Evolutionary conservation across 1,140 invertebrate genomes (phyloP).

Genomic region (Bombus waltoni): DNA sequence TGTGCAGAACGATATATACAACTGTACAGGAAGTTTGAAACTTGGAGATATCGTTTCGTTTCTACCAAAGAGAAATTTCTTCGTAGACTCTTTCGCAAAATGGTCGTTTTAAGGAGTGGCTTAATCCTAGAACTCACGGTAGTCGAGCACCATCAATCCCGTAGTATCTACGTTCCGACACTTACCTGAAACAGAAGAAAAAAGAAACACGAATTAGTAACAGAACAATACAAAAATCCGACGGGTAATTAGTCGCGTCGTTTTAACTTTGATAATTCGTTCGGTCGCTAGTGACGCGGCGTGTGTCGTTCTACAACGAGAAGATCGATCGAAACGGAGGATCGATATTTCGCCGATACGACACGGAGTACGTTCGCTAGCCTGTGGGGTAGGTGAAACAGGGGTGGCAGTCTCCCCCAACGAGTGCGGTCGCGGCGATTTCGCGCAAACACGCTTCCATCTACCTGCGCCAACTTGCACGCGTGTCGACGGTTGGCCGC

Average conservation of each 20-base stretch:
- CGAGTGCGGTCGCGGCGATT: slow-evolving; percentile 57
- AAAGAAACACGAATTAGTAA: slow-evolving; percentile 41
- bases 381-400: background rate
- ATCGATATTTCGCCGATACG: slow-evolving; percentile 62
- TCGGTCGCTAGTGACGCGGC: background rate
- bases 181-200: slow-evolving; percentile 77
- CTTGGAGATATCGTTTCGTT: no score
- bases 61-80: background rate
- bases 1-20: no score
- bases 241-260: background rate
- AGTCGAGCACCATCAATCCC: background rate
- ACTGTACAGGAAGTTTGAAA: no score
- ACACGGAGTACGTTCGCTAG: slow-evolving; percentile 50
- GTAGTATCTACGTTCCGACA: slow-evolving; percentile 19
- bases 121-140: slow-evolving; percentile 32
- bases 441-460: slow-evolving; percentile 48
- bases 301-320: slow-evolving; percentile 22
- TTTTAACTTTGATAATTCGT: slow-evolving; percentile 40
- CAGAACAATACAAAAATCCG: no score
- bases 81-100: background rate
- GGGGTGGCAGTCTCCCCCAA: background rate
- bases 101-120: no score
- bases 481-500: background rate
- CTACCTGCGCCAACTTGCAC: slow-evolving; percentile 17
- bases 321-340: slow-evolving; percentile 62